Conservation (phyloP, 1,140 invertebrate genomes). For the Pseudomyrmex concolor region DNA sequence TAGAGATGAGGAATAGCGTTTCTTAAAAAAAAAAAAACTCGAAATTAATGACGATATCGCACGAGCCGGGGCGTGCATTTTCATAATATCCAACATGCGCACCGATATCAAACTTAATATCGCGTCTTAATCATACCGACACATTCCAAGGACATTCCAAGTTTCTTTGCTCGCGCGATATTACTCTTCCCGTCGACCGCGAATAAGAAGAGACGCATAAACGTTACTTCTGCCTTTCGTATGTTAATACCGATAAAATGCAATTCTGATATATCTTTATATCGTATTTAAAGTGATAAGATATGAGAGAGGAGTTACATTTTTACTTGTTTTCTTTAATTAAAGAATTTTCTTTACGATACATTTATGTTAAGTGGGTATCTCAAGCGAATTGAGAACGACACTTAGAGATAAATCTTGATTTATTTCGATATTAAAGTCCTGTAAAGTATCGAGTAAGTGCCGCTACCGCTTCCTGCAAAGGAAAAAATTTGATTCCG, state of each 20-base stretch:
- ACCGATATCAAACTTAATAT: constrained; percentile 55
- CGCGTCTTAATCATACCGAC: constrained; percentile 44
- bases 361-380: background rate
- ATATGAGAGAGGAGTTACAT: too few species aligned
- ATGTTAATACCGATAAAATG: background rate
- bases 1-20: constrained; percentile 19
- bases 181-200: constrained; percentile 27
- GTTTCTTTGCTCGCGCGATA: constrained; percentile 28
- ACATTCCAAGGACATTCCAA: constrained; percentile 49
- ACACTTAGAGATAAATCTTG: background rate
- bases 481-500: background rate
- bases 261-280: background rate
- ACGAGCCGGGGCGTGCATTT: constrained; percentile 8
- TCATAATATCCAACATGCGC: constrained; percentile 37
- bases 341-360: background rate
- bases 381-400: background rate
- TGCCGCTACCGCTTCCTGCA: too few species aligned
- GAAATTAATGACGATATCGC: constrained; percentile 28
- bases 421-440: constrained; percentile 16
- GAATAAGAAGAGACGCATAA: background rate
- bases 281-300: background rate
- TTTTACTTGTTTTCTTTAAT: too few species aligned
- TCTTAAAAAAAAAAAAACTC: constrained; percentile 5
- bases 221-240: background rate
- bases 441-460: background rate